Percentiles rank a stretch among this genome's conserved stretches.
Evolutionary conservation across 37 sponge, comb jelly and placozoan species (phyloP).

Genomic region (Aphrocallistes beatrix): DNA sequence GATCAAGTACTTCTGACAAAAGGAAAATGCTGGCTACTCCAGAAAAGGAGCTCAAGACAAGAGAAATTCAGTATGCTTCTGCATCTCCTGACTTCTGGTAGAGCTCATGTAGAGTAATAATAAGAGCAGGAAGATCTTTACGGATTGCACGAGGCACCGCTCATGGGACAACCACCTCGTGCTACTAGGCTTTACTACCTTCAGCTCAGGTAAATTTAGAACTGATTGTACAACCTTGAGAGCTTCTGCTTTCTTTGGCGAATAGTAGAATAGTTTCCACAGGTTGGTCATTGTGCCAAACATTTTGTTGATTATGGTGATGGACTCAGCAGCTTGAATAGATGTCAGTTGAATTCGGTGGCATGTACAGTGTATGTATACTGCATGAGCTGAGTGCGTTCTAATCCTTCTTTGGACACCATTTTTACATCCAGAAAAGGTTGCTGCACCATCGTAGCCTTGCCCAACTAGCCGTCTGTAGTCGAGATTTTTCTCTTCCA

Average conservation of each 20-base stretch:
- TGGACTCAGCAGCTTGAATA: constrained; percentile 31
- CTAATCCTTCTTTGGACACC: constrained; percentile 32
- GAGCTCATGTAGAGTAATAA: constrained; percentile 18
- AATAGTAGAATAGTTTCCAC: constrained; percentile 38
- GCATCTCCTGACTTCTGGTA: constrained; percentile 40
- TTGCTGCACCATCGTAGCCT: constrained; percentile 38
- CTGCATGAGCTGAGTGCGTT: constrained; percentile 26
- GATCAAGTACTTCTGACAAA: constrained; percentile 25
- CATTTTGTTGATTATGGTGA: constrained; percentile 11
- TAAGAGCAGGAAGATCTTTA: constrained; percentile 17
- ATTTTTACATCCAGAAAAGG: constrained; percentile 24
- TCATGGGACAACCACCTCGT: constrained; percentile 37
- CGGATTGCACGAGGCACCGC: constrained; percentile 22
- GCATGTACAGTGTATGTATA: constrained; percentile 32
- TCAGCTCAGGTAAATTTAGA: constrained; percentile 27
- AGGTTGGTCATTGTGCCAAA: constrained; percentile 25
- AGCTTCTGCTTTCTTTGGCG: constrained; percentile 25
- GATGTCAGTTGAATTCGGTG: constrained; percentile 31
- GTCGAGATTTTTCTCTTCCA: constrained; percentile 18
- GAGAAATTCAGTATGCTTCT: constrained; percentile 33
- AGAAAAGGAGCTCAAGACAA: neutral
- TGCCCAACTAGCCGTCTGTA: constrained; percentile 33
- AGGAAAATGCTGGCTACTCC: constrained; percentile 21
- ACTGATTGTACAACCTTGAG: constrained; percentile 32
- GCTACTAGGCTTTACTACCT: constrained; percentile 28